Conservation (phyloP, 2,797 vertebrate genomes). For the Myoxocephalus aenaeus region DNA sequence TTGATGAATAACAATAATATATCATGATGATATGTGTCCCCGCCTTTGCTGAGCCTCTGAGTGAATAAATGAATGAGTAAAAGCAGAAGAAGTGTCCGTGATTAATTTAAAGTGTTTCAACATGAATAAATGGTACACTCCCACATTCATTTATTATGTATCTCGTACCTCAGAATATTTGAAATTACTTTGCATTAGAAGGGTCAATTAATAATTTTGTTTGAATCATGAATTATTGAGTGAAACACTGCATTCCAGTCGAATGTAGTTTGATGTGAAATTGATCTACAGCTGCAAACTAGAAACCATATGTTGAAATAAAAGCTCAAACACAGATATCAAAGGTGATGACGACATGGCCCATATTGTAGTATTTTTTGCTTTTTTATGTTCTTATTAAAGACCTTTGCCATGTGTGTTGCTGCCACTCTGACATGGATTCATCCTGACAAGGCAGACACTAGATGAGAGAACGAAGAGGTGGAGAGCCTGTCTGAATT, state of each 20-base stretch:
- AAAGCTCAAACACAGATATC: slow-evolving; percentile 31
- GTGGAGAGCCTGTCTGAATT: slow-evolving; percentile 53
- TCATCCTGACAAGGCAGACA: slow-evolving; percentile 68
- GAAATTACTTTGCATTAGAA: slow-evolving; percentile 34
- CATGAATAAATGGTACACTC: not conserved
- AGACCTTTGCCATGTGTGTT: slow-evolving; percentile 39
- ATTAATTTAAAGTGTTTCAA: slow-evolving; percentile 9
- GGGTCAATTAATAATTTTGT: slow-evolving; percentile 52
- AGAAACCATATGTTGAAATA: slow-evolving; percentile 10
- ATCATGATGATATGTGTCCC: not conserved
- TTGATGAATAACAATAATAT: not conserved
- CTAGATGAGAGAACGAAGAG: slow-evolving; percentile 61
- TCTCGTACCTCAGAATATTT: slow-evolving; percentile 32
- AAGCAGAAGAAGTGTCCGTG: not conserved
- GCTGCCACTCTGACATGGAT: slow-evolving; percentile 64
- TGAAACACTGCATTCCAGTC: slow-evolving; percentile 1
- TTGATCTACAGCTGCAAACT: not conserved
- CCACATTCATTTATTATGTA: slow-evolving; percentile 37
- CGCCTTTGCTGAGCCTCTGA: not conserved
- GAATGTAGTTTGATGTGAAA: not conserved
- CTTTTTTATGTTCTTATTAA: slow-evolving; percentile 62
- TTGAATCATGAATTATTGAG: slow-evolving; percentile 52
- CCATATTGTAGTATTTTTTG: slow-evolving; percentile 20
- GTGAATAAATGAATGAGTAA: slow-evolving; percentile 6
- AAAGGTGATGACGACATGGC: slow-evolving; percentile 35